Conservation (phyloP, 1,140 invertebrate species). For the Platyura marginata region DNA sequence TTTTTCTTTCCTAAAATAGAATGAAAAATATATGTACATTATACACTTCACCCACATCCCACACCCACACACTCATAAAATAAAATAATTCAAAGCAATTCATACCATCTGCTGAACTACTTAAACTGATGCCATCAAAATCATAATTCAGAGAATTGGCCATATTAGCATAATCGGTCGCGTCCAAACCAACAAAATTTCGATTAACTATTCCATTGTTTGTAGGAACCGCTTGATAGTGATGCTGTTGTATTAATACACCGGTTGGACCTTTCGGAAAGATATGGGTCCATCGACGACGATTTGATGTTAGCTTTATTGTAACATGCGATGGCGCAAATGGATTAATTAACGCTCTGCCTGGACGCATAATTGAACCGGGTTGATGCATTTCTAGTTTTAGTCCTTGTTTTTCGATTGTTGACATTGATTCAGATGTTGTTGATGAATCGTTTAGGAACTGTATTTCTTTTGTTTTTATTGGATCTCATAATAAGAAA, state of each 20-base stretch:
- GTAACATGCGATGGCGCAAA: constrained; percentile 95
- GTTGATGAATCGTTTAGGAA: constrained; percentile 12
- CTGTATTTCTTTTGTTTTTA: neutral
- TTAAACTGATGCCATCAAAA: too few species aligned
- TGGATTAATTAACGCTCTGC: constrained; percentile 78
- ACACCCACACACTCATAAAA: neutral
- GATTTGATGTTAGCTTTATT: constrained; percentile 90
- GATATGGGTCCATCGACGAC: constrained; percentile 94
- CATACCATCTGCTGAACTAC: too few species aligned
- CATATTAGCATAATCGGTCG: constrained; percentile 12
- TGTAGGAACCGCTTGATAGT: constrained; percentile 67
- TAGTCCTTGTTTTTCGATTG: constrained; percentile 7
- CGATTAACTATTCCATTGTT: constrained; percentile 4
- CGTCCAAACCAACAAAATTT: constrained; percentile 8
- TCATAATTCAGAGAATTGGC: too few species aligned
- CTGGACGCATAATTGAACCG: constrained; percentile 38
- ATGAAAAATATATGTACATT: too few species aligned
- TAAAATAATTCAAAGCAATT: too few species aligned
- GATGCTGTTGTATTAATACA: constrained; percentile 80
- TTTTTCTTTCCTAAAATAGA: constrained; percentile 4
- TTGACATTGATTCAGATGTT: constrained; percentile 22
- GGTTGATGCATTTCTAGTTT: constrained; percentile 7
- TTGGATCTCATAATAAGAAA: neutral
- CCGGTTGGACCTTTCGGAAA: constrained; percentile 90
- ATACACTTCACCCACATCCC: too few species aligned